Conservation (phyloP, 2,797 vertebrate genomes). For the Margarornis squamiger region DNA sequence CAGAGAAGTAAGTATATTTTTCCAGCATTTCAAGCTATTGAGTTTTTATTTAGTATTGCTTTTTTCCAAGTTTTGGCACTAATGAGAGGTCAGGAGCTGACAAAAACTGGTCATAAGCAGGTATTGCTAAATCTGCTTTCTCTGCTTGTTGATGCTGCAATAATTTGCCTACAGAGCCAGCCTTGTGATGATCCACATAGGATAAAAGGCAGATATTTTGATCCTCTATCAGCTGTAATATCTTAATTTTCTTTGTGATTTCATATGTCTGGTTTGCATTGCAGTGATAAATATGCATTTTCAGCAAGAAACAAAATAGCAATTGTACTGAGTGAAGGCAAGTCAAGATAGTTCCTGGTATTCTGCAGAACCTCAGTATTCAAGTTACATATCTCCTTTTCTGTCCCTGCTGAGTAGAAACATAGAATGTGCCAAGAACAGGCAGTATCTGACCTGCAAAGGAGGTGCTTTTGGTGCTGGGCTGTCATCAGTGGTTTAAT, state of each 20-base stretch:
- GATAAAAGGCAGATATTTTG: not conserved
- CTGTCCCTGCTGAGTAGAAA: not conserved
- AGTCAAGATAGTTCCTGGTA: not conserved
- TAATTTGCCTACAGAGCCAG: not conserved
- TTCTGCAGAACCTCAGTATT: not conserved
- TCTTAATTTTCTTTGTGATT: not conserved
- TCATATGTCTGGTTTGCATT: not conserved
- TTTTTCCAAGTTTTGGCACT: not conserved
- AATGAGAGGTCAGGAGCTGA: not conserved
- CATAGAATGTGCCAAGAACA: not conserved
- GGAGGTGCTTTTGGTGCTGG: not conserved
- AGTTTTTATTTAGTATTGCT: not conserved
- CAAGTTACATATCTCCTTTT: not conserved
- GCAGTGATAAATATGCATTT: not conserved
- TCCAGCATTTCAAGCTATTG: not conserved
- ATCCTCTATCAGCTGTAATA: not conserved
- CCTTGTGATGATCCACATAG: not conserved
- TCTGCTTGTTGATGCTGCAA: not conserved
- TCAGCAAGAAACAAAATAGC: not conserved
- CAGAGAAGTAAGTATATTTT: constrained; percentile 24
- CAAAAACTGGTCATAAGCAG: not conserved
- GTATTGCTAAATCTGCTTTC: not conserved
- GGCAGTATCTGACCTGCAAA: not conserved
- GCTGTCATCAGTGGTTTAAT: not conserved
- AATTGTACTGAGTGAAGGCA: not conserved